Evolutionary conservation across 2,113 vertebrate genomes (phyloP).

Genomic region (Strix uralensis): DNA sequence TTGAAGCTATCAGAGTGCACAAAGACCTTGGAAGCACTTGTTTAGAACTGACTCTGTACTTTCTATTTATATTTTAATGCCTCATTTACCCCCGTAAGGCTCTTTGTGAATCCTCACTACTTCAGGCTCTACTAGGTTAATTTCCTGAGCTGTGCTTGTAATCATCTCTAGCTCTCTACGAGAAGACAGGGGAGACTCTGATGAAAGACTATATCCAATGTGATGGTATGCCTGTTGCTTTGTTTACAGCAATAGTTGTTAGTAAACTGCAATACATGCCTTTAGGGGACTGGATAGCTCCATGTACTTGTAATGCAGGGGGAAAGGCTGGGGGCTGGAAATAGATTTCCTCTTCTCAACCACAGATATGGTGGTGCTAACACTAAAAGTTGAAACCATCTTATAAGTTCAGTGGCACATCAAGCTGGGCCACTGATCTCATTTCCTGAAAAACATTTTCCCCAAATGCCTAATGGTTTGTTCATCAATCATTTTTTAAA

Average conservation of each 20-base stretch:
- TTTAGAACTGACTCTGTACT: conserved; percentile 57
- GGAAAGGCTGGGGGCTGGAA: accelerated
- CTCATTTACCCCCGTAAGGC: conserved; percentile 46
- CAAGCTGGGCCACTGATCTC: neutral
- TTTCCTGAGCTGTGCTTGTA: conserved; percentile 36
- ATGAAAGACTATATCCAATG: neutral
- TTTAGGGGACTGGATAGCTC: neutral
- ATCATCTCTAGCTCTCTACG: conserved; percentile 30
- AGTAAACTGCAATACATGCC: neutral
- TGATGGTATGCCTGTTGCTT: neutral
- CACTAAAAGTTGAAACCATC: neutral
- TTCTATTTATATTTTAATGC: conserved; percentile 65
- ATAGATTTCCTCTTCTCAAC: neutral
- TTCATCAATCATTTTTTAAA: neutral
- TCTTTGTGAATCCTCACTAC: conserved; percentile 53
- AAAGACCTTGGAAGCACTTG: conserved; percentile 52
- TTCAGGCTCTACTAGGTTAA: conserved; percentile 33
- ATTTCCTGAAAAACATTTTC: neutral
- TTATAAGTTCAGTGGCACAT: neutral
- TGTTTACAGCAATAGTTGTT: conserved; percentile 9
- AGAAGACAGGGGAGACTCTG: conserved; percentile 29
- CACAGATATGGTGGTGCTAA: neutral
- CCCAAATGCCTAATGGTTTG: neutral
- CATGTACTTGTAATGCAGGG: neutral
- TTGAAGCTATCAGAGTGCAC: conserved; percentile 39